phyloP scores from a whole-genome alignment of 2,797 vertebrate genomes.

The Cheirogaleus major region DNA sequence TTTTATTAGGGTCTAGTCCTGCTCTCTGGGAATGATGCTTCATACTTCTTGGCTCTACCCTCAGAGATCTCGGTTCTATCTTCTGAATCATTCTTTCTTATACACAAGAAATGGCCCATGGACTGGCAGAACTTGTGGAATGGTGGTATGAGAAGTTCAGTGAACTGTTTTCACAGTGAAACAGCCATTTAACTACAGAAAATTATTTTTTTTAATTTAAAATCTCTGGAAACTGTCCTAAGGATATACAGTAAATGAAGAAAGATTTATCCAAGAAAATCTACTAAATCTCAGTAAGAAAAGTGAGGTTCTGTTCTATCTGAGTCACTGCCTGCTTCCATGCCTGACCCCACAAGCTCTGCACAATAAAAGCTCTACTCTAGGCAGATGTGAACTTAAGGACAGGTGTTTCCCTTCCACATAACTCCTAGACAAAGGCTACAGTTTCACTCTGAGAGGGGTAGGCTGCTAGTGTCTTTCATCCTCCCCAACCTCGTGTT shows the following conservation, averaged over 20 bases:
- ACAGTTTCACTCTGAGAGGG: neutral
- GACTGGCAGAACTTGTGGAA: neutral
- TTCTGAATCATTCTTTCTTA: neutral
- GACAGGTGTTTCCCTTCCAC: neutral
- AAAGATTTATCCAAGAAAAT: neutral
- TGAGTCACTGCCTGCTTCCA: neutral
- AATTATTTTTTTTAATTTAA: neutral
- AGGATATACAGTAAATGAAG: neutral
- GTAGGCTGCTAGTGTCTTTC: neutral
- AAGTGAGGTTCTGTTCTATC: neutral
- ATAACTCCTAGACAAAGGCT: neutral
- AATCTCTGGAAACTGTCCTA: neutral
- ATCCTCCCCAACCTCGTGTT: neutral
- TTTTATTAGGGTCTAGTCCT: neutral
- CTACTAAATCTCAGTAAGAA: neutral
- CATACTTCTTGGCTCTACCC: neutral
- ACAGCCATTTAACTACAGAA: neutral
- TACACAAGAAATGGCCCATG: neutral
- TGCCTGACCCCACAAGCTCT: neutral
- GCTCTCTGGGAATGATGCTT: neutral
- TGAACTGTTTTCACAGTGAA: neutral
- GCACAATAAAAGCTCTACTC: neutral
- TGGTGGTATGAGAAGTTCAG: neutral
- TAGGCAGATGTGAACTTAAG: neutral
- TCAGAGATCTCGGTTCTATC: neutral